phyloP scores from a whole-genome alignment of 2,888 invertebrate genomes.

The Cephonodes hylas region DNA sequence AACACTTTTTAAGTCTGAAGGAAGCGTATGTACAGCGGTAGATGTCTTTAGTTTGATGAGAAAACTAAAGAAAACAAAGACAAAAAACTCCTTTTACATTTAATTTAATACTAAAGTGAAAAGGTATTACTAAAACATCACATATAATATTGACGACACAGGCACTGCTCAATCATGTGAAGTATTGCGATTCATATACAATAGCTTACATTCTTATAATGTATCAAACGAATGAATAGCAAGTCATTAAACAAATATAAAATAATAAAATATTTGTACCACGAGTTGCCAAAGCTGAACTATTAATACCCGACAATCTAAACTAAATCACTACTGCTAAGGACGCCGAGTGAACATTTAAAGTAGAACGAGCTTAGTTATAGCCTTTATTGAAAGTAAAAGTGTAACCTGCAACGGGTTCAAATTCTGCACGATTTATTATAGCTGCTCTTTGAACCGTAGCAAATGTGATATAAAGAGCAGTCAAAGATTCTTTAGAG shows the following conservation, averaged over 20 bases:
- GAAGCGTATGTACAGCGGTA: too few species aligned
- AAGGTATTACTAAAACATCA: too few species aligned
- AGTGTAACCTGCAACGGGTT: neutral
- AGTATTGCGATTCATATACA: too few species aligned
- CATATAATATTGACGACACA: too few species aligned
- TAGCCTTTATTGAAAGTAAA: neutral
- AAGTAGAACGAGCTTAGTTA: neutral
- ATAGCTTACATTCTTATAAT: too few species aligned
- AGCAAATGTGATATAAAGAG: neutral
- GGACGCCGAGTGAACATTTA: neutral
- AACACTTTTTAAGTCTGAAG: too few species aligned
- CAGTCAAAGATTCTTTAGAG: too few species aligned
- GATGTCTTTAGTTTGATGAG: too few species aligned
- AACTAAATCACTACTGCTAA: neutral
- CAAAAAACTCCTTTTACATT: too few species aligned
- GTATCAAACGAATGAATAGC: neutral
- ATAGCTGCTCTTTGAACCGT: neutral
- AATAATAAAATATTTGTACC: neutral
- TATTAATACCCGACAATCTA: conserved; percentile 6
- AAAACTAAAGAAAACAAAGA: too few species aligned
- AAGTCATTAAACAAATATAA: neutral
- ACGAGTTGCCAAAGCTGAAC: neutral
- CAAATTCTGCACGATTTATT: neutral
- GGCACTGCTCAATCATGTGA: too few species aligned
- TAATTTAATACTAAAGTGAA: too few species aligned